These are phyloP conservation scores for Euura saliciscinereae DNA, from an alignment of 1,140 invertebrate genomes.

Conservation along the genomic window DNA sequence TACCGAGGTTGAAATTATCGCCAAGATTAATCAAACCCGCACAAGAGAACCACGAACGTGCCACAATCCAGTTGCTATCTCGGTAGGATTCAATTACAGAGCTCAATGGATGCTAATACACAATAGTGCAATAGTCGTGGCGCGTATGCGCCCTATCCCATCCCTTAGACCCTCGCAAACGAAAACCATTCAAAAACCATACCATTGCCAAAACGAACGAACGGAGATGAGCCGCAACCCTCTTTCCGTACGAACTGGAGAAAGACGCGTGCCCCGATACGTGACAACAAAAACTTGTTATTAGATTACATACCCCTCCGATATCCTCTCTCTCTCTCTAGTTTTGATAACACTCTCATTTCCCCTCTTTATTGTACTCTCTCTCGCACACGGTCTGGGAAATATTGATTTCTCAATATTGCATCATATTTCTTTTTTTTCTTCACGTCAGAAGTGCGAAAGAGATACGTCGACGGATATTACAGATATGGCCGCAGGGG, in stretches of 20 bases:
- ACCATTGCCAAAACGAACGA: neutral
- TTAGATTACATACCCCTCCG: conserved; percentile 51
- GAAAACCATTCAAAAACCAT: neutral
- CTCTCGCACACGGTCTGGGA: neutral
- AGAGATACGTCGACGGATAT: neutral
- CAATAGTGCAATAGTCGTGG: conserved; percentile 56
- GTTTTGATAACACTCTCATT: neutral
- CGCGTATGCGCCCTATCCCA: too few relatives aligned
- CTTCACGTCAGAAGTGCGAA: conserved; percentile 8
- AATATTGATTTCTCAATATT: conserved; percentile 17
- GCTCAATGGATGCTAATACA: conserved; percentile 61
- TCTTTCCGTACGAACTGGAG: conserved; percentile 29
- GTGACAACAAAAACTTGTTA: conserved; percentile 56
- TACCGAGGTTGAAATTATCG: too few relatives aligned
- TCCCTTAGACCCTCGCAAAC: neutral
- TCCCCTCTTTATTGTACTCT: neutral
- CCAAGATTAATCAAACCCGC: too few relatives aligned
- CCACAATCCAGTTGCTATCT: conserved; percentile 40
- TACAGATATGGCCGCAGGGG: neutral
- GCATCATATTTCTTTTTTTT: conserved; percentile 8
- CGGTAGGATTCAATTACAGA: conserved; percentile 57
- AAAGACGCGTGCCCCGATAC: conserved; percentile 48
- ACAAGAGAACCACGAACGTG: neutral
- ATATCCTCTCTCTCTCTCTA: conserved; percentile 23
- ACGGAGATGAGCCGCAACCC: conserved; percentile 13